Conservation (phyloP, 2,888 invertebrate species). For the Galeopsomyia nigrocyanea region DNA sequence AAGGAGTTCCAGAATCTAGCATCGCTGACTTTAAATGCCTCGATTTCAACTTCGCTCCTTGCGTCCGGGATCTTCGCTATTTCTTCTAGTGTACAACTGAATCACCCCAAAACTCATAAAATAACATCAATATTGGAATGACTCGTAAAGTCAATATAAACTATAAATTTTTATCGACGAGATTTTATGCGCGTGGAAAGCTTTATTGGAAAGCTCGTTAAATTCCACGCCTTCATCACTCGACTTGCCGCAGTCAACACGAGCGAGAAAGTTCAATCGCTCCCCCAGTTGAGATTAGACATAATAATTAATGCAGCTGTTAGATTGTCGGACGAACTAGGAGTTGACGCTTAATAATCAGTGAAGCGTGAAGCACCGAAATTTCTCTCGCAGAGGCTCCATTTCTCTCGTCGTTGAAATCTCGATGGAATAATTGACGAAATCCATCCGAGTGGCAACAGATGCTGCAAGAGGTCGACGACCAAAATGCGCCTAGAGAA, state of each 20-base stretch:
- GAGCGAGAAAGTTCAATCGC: slow-evolving; percentile 31
- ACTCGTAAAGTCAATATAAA: no score
- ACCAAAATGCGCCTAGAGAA: slow-evolving; percentile 21
- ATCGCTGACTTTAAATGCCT: no score
- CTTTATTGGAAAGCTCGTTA: no score
- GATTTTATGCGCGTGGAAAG: no score
- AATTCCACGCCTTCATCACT: no score
- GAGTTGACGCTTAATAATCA: slow-evolving; percentile 40
- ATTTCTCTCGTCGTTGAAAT: slow-evolving; percentile 8
- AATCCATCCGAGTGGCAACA: slow-evolving; percentile 48
- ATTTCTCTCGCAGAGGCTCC: slow-evolving; percentile 16
- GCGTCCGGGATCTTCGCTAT: no score
- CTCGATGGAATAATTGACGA: slow-evolving; percentile 49
- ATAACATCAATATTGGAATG: no score
- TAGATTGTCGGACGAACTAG: slow-evolving; percentile 37
- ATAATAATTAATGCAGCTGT: slow-evolving; percentile 44
- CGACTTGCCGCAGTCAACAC: neutral
- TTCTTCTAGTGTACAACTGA: no score
- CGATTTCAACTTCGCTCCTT: no score
- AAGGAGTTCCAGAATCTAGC: no score
- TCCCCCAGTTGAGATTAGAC: slow-evolving; percentile 28
- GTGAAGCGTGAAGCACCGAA: slow-evolving; percentile 34
- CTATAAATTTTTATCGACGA: no score
- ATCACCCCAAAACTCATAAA: no score
- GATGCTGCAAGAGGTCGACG: slow-evolving; percentile 45